These are phyloP conservation scores for Scalopus aquaticus DNA, from an alignment of 2,113 vertebrate species.

Conservation along the genomic window DNA sequence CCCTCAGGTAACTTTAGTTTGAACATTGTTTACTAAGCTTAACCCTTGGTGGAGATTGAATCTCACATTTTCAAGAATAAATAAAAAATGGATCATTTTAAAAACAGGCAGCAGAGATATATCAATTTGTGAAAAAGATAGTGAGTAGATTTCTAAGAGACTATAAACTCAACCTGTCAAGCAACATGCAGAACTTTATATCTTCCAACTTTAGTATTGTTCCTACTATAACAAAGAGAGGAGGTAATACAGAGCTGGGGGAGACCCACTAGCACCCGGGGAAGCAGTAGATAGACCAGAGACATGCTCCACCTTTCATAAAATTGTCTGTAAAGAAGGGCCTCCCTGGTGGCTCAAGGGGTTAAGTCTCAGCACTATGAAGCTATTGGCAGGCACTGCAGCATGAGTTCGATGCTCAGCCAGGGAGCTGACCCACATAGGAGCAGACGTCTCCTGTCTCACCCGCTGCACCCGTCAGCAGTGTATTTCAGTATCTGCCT, in stretches of 20 bases:
- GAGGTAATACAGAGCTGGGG: not conserved
- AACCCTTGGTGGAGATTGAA: not conserved
- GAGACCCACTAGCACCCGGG: not conserved
- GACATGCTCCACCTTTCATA: not conserved
- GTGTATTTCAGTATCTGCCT: too few relatives aligned
- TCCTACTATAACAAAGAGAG: not conserved
- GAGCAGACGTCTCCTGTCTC: too few relatives aligned
- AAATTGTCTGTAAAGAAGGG: too few relatives aligned
- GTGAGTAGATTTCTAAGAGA: not conserved
- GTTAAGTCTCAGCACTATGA: too few relatives aligned
- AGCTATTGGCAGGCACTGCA: too few relatives aligned
- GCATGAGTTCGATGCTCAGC: too few relatives aligned
- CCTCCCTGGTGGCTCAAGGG: too few relatives aligned
- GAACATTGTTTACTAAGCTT: slow-evolving; percentile 41
- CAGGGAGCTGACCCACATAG: too few relatives aligned
- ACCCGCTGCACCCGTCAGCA: too few relatives aligned
- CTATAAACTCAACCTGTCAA: not conserved
- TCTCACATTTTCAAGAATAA: not conserved
- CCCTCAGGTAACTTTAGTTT: slow-evolving; percentile 27
- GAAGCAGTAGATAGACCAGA: not conserved
- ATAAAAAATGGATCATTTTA: not conserved
- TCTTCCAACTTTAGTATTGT: too few relatives aligned
- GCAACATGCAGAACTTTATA: not conserved
- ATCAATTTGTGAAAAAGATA: not conserved
- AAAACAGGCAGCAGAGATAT: not conserved